Base-by-base conservation (phyloP, 2,888 invertebrate species). In the Antheraea yamamai region DNA sequence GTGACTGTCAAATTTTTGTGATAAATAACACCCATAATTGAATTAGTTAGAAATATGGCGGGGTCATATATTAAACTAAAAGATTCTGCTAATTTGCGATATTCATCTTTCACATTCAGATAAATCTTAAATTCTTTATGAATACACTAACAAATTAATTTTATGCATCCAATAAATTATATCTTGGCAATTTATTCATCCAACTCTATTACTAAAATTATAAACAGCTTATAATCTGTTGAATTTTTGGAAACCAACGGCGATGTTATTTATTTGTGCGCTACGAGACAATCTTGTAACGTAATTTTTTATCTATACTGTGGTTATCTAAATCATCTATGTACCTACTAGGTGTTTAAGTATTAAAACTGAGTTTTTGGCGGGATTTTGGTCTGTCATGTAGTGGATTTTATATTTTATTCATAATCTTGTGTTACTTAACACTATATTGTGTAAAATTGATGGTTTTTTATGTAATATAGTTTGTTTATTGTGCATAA, bases 11-110 rank as follows among this genome's bases (percentile, higher is more conserved):
- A 66, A 30, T 12, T 61, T 12, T 26, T 66, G 73, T 52, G 39
- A 47, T 35, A 74, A 64, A 58, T 75, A 2, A 47, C 35, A 70
- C 64, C 20, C 58, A 35, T 74, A 61, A 68, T 52, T 39, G 35
- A 58, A 73, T 26, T 73, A 64, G 71, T 73, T 73, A 1, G 26
- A 66, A 30, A 66, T 30, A 66, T 66, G 30, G 64, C 26, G 6
- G 64, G 4, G 20, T 66, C 64, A 16, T 66, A 66, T 66, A 4
- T 66, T 30, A 66, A 26, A 66, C 64, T 12, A 66, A 66, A 30
- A 30, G 16, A 30, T 66, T 64, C 26, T 66, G 16, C 18, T 66
- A 30, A 16, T 66, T 66, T 30, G 64, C 26, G 64, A 66, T 66
- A 30, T 66, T 66, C 14, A 30, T 30, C 64, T 26, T 66, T 16